Evolutionary conservation across 2,888 invertebrate genomes (phyloP).

Genomic region (Latrodectus elegans): DNA sequence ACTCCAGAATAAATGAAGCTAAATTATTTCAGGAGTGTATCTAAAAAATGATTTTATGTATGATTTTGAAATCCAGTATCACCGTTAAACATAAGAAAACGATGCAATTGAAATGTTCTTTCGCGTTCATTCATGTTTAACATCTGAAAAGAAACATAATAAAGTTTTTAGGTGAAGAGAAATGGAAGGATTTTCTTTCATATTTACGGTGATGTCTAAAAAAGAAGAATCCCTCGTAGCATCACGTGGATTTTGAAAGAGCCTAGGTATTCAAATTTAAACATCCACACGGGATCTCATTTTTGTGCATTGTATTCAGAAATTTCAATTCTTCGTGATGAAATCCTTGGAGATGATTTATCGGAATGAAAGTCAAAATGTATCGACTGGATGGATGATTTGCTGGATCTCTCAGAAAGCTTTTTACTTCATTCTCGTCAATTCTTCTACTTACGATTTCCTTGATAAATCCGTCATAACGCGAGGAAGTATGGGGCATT

Average conservation of each 20-base stretch:
- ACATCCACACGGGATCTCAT: background rate
- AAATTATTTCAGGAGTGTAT: too few relatives aligned
- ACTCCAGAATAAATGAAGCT: too few relatives aligned
- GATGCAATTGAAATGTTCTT: too few relatives aligned
- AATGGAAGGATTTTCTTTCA: too few relatives aligned
- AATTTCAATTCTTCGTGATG: constrained; percentile 11
- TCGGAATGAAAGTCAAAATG: background rate
- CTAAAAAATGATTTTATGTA: too few relatives aligned
- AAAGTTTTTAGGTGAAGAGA: too few relatives aligned
- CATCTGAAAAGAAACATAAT: too few relatives aligned
- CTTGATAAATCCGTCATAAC: constrained; percentile 32
- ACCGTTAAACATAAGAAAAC: too few relatives aligned
- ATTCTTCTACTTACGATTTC: background rate
- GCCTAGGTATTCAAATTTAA: constrained; percentile 13
- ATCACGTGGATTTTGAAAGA: background rate
- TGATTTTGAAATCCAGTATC: too few relatives aligned
- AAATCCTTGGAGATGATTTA: constrained; percentile 2
- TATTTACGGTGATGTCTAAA: background rate
- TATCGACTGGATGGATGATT: background rate
- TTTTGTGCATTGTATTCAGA: constrained; percentile 22
- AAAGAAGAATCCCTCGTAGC: background rate
- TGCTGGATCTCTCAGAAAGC: constrained; percentile 14
- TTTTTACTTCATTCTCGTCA: constrained; percentile 5
- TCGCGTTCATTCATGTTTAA: too few relatives aligned
- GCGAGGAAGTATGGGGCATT: constrained; percentile 33